Evolutionary conservation across 1,140 invertebrate species (phyloP), one percentile per base, ranked within the genome.

Genomic region (Drosophila tsacasi): DNA sequence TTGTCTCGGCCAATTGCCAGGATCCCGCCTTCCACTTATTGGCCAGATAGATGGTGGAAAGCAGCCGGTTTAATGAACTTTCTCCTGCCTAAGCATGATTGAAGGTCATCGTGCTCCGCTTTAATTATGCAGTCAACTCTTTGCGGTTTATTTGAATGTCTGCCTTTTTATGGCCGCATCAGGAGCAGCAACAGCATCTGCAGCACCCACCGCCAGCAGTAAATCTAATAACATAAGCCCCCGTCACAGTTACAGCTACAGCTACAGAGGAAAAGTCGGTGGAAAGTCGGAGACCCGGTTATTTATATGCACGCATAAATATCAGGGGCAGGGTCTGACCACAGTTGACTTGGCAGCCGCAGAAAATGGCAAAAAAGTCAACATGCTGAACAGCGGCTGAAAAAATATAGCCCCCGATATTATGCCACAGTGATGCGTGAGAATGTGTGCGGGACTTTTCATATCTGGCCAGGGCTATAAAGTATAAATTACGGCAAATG

Each of bases 401-500:
- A 90, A 89, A 89, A 90, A 89, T 85, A 91, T 83, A 61, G 81
- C 85, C 55, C 37, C 71, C 54, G 68, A 82, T 84, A 81, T 87
- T 83, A 82, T 84, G 68, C 54, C 65, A 49, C 32, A 64, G 65
- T 35, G 65, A 47, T 58, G 10, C 68, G 27, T 65, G 59, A 32
- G 50, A 67, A 40, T 61, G 58, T 69, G 52, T 52, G 62, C 39
- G 80, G 60, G 85, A 90, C 85, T 90, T 90, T 90, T 90, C 86
- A 90, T 90, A 90, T 90, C 85, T 90, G 76, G 64, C 64, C 63
- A 21, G 72, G 76, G 85, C 85, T 90, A 90, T 90, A 90, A 90
- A 90, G 85, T 91, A 90, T 90, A 91, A 90, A 91, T 90, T 90
- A 91, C 85, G 65, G 79, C 81, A 82, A 90, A 90, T 90, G 82